phyloP scores from a whole-genome alignment of 2,888 invertebrate genomes.

The Andrena dorsata region DNA sequence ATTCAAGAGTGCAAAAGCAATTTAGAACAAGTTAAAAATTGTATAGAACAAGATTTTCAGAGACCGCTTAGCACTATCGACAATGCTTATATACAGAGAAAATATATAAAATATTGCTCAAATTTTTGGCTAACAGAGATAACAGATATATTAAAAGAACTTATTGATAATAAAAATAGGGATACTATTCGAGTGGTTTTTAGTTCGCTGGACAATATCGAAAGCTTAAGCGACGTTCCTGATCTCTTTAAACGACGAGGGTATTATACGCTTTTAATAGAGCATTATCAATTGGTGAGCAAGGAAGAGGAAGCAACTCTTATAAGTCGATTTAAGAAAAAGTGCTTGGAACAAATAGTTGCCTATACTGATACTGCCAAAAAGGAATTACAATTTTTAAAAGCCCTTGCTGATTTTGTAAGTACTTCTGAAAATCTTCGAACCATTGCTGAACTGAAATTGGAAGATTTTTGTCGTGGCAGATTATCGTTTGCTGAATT shows the following conservation, averaged over 20 bases:
- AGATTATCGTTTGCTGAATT: conserved; percentile 7
- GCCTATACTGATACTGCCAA: not conserved
- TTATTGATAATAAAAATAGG: not conserved
- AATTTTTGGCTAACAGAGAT: conserved; percentile 3
- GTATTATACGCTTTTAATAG: conserved; percentile 13
- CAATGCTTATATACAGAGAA: not conserved
- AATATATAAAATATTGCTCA: conserved; percentile 7
- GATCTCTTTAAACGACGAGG: not conserved
- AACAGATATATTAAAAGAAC: not conserved
- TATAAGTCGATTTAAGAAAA: conserved; percentile 15
- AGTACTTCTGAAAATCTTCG: not conserved
- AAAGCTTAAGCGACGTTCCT: conserved; percentile 12
- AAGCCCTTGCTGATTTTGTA: conserved; percentile 9
- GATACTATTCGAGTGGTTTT: not conserved
- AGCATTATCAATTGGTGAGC: conserved; percentile 10
- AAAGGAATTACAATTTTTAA: conserved; percentile 14
- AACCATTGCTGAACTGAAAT: not conserved
- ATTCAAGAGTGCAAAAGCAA: not conserved
- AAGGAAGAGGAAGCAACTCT: conserved; percentile 9
- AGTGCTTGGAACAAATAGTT: conserved; percentile 4
- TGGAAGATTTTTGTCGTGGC: not conserved
- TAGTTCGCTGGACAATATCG: conserved; percentile 1
- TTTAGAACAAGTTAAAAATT: not conserved
- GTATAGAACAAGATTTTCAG: conserved; percentile 3
- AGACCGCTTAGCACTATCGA: conserved; percentile 12